A percentile compares a stretch with the other conserved stretches of the same genome.
Conservation (phyloP, 2,888 invertebrate species). For the Drosophila neotestacea region DNA sequence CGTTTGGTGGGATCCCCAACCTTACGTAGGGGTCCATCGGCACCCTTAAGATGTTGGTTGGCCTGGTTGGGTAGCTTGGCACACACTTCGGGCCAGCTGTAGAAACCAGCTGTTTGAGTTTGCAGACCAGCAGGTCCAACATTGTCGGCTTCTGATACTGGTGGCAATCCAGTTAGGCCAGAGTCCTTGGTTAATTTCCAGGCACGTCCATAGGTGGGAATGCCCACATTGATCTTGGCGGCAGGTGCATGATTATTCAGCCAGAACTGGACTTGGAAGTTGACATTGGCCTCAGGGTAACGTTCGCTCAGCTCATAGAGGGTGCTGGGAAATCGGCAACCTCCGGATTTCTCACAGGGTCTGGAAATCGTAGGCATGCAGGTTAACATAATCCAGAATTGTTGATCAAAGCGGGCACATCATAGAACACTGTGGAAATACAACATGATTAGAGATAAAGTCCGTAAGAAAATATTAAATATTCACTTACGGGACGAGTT, state of each 20-base stretch:
- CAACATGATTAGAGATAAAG: slow-evolving; percentile 34
- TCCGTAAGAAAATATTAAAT: neutral
- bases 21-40: slow-evolving; percentile 89
- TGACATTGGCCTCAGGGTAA: slow-evolving; percentile 89
- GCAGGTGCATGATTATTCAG: slow-evolving; percentile 87
- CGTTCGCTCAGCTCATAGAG: slow-evolving; percentile 91
- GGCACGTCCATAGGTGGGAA: slow-evolving; percentile 90
- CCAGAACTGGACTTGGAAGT: slow-evolving; percentile 89
- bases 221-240: slow-evolving; percentile 89
- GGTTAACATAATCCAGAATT: slow-evolving; percentile 91
- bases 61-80: slow-evolving; percentile 88
- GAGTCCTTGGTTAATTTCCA: slow-evolving; percentile 92
- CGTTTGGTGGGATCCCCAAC: slow-evolving; percentile 93
- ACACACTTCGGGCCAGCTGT: slow-evolving; percentile 93
- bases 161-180: slow-evolving; percentile 92
- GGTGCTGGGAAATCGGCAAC: slow-evolving; percentile 92
- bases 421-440: slow-evolving; percentile 89
- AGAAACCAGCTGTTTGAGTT: slow-evolving; percentile 89
- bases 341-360: slow-evolving; percentile 91
- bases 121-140: slow-evolving; percentile 90
- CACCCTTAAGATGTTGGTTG: slow-evolving; percentile 87
- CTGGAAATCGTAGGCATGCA: slow-evolving; percentile 92
- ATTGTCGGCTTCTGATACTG: slow-evolving; percentile 88
- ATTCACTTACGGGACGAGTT: slow-evolving; percentile 88
- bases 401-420: slow-evolving; percentile 90